Evolutionary conservation across 2,797 vertebrate species (phyloP), one percentile per base, ranked within the genome.

Genomic region (Emys orbicularis): DNA sequence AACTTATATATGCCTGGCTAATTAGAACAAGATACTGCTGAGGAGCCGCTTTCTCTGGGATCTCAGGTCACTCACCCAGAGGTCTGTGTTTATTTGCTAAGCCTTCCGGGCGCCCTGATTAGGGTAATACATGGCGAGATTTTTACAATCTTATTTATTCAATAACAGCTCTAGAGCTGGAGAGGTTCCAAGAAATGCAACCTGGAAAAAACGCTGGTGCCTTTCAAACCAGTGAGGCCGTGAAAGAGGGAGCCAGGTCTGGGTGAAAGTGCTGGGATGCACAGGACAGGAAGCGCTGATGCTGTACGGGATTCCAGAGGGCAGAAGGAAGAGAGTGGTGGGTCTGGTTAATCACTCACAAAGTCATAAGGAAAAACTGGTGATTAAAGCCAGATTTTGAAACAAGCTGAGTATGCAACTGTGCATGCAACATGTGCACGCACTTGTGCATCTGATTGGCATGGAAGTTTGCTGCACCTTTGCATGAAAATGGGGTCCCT

Each of bases 41-140:
- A 96, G 93, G 95, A 95, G 83, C 92, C 89, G 92, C 82, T 94
- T 97, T 97, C 95, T 96, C 90, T 87, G 68, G 52, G 93, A 95
- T 91, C 94, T 86, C 3, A 12, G 96, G 93, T 96, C 97, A 97
- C 84, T 94, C 90, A 95, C 82, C 94, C 94, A 94, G 95, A 97
- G 89, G 85, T 96, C 92, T 93, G 87, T 96, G 96, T 96, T 97
- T 97, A 95, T 97, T 97, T 97, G 96, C 94, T 97, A 96, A 97
- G 93, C 96, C 90, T 97, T 97, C 95, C 81, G 72, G 92, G 86
- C 95, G 86, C 92, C 87, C 95, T 94, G 96, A 95, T 97, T 97
- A 97, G 93, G 83, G 91, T 95, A 97, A 95, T 95, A 95, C 93
- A 52, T 59, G 86, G 97, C 93, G 95, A 97, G 96, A 96, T 95